These are phyloP conservation scores for Odontamblyopus lacepedii DNA, from an alignment of 2,797 vertebrate genomes.

Conservation along the genomic window DNA sequence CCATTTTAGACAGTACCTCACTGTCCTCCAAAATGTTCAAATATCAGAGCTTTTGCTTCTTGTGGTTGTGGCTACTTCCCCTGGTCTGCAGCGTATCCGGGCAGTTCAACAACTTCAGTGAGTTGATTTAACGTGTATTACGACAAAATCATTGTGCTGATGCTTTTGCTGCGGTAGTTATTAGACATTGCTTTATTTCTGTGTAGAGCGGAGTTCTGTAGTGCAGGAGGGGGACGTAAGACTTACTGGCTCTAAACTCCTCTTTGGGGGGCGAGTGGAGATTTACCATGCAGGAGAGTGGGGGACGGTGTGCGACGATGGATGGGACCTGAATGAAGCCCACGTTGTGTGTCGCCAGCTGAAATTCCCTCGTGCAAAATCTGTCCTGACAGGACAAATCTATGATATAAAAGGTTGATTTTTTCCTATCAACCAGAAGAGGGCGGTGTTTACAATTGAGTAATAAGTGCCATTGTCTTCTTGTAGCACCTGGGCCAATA, in stretches of 20 bases:
- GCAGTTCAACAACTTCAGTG: conserved; percentile 39
- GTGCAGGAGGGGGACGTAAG: conserved; percentile 61
- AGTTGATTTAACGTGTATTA: conserved; percentile 34
- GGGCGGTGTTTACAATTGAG: conserved; percentile 31
- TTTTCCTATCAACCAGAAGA: conserved; percentile 48
- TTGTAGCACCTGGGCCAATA: conserved; percentile 64
- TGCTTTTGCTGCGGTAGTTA: neutral
- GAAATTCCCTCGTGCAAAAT: conserved; percentile 59
- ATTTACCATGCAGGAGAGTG: conserved; percentile 69
- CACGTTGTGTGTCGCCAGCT: conserved; percentile 76
- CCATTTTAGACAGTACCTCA: neutral
- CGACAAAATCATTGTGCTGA: neutral
- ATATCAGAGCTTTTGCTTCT: neutral
- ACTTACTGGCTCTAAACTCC: conserved; percentile 45
- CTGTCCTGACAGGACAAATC: conserved; percentile 52
- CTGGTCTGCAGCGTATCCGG: neutral
- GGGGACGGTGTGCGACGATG: conserved; percentile 78
- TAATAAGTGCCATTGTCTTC: neutral
- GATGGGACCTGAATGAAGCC: conserved; percentile 66
- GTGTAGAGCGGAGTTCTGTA: neutral
- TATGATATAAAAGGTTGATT: conserved; percentile 49
- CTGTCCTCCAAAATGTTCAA: conserved; percentile 34
- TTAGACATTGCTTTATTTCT: conserved; percentile 3
- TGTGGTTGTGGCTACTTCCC: conserved; percentile 60
- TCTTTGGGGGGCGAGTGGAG: conserved; percentile 72